Evolutionary conservation across 2,888 invertebrate genomes (phyloP), one percentile per base, ranked within the genome.

Genomic region (Steromphala cineraria): DNA sequence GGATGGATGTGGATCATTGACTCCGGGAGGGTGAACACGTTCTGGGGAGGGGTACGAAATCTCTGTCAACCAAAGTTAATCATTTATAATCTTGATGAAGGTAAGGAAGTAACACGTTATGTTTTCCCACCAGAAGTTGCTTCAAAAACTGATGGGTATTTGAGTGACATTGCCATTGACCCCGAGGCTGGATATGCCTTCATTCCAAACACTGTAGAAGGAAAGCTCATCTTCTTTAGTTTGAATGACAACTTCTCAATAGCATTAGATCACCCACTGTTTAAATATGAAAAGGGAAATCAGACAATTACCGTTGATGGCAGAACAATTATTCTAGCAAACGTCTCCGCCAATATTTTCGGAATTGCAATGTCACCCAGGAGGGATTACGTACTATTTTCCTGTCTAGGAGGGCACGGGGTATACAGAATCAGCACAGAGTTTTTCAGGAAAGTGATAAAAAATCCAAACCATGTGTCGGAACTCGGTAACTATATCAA

Each of bases 1-100:
- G 89, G 89, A 5, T 83, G 82, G 40, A 88, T 91, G 89, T 91
- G 87, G 84, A 88, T 90, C 13, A 87, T 90, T 55, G 91, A 91
- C 79, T 86, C 84, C 8, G 90, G 91, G 8, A 53, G 86, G 0
- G 55, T 78, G 5, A 46, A 83, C 36, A 83, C 79, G 15, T 56
- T 83, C 15, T 31, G 53, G 13, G 24, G 67, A 1, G 80, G 80
- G 0, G 79, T 81, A 0, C 53, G 77, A 67, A 85, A 86, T 53
- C 46, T 81, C 15, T 91, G 90, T 62, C 88, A 88, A 8, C 87
- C 91, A 2, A 91, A 90, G 82, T 84, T 91, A 21, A 83, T 88
- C 8, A 85, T 90, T 75, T 89, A 86, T 80, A 88, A 91, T 67
- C 80, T 89, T 5, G 82, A 85, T 21, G 82, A 78, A 5, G 84